phyloP scores from a whole-genome alignment of 2,888 invertebrate species.

The Petrolisthes manimaculis region DNA sequence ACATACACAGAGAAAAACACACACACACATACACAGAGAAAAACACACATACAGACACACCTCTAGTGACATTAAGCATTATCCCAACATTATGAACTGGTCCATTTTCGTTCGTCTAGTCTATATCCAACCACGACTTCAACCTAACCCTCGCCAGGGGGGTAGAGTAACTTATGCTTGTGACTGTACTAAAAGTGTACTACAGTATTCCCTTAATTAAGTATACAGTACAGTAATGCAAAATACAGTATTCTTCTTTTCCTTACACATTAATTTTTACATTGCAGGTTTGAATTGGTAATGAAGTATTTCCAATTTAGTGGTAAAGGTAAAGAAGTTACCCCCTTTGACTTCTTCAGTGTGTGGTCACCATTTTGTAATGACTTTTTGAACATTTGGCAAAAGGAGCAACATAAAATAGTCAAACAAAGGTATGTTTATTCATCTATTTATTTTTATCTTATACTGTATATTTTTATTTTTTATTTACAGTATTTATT shows the following conservation, averaged over 20 bases:
- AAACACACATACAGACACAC: no score
- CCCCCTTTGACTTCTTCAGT: conserved; percentile 89
- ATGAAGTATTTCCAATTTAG: conserved; percentile 89
- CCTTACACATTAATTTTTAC: not conserved
- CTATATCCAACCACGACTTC: no score
- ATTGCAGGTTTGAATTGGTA: conserved; percentile 77
- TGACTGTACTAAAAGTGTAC: not conserved
- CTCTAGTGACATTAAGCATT: no score
- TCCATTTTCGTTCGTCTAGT: no score
- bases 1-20: no score
- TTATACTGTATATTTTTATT: not conserved
- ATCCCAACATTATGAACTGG: no score
- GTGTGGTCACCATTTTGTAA: conserved; percentile 90
- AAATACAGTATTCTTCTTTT: not conserved
- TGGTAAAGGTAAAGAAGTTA: conserved; percentile 76
- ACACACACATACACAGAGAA: no score
- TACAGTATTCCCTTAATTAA: not conserved
- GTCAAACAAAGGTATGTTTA: conserved; percentile 83
- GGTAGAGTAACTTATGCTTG: no score
- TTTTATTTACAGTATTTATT: not conserved
- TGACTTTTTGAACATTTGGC: conserved; percentile 96
- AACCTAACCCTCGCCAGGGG: no score
- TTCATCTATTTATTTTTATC: not conserved
- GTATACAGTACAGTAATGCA: not conserved
- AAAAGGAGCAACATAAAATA: conserved; percentile 87